Base-by-base conservation (phyloP, 2,113 vertebrate species). In the Erinaceus europaeus region DNA sequence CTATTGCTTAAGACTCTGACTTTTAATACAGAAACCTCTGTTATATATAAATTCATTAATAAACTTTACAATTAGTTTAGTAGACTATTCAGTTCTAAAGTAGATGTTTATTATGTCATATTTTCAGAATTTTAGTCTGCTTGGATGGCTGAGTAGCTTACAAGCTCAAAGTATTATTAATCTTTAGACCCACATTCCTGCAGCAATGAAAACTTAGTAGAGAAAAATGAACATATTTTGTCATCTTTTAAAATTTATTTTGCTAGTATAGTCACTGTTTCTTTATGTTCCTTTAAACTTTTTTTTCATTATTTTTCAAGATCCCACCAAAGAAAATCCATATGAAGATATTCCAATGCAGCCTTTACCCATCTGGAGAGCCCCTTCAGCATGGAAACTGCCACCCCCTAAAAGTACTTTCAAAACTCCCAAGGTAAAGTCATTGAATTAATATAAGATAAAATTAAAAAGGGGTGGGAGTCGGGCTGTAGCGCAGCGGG, bases 301-400 rank as follows among this genome's bases (percentile, higher is more conserved):
- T 9, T 91, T 80, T 1, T 44, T 25, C 59, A 12, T 83, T 86
- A 8, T 29, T 93, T 85, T 90, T 93, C 68, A 90, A 97, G 98
- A 98, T 80, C 96, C 96, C 71, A 75, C 92, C 78, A 98, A 98
- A 92, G 98, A 98, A 88, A 98, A 98, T 93, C 96, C 97, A 5
- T 99, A 98, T 86, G 98, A 99, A 95, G 98, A 98, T 87, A 97
- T 98, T 46, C 96, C 97, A 94, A 94, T 95, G 1, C 96, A 98
- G 50, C 97, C 98, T 25, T 95, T 97, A 91, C 98, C 98, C 74
- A 89, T 99, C 61, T 98, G 98, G 91, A 97, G 97, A 81, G 93
- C 97, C 7, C 97, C 97, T 25, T 97, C 97, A 13, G 94, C 97
- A 23, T 98, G 97, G 97, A 98, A 97, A 84, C 69, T 98, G 1